Conservation (phyloP, 1,140 invertebrate genomes). For the Panulirus ornatus region DNA sequence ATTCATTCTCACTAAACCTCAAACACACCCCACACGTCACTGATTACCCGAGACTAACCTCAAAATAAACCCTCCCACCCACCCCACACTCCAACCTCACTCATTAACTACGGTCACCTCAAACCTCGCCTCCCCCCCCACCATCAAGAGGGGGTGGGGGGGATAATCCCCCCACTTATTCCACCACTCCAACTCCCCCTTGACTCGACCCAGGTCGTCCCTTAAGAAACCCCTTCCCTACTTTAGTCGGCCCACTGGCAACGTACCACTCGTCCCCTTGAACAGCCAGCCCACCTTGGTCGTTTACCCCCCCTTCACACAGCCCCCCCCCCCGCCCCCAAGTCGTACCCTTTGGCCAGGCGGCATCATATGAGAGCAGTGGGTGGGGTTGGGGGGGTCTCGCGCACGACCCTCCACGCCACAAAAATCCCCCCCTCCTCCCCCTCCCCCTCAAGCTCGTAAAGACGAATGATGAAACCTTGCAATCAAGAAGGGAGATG, state of each 20-base stretch:
- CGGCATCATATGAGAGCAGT: not conserved
- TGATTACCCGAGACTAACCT: not conserved
- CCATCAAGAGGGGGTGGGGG: not conserved
- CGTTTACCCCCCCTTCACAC: not conserved
- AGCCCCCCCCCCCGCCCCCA: not conserved
- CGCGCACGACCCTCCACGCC: not conserved
- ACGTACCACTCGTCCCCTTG: not conserved
- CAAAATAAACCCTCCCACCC: not conserved
- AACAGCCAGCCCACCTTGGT: not conserved
- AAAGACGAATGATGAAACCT: constrained; percentile 50
- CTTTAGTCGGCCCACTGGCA: not conserved
- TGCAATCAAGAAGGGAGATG: constrained; percentile 43
- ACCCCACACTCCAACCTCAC: not conserved
- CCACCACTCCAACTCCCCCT: not conserved
- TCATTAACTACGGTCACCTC: not conserved
- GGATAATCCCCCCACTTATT: not conserved
- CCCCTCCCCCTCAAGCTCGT: constrained; percentile 11
- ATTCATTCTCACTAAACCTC: not conserved
- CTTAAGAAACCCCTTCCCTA: not conserved
- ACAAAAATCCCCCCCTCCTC: constrained; percentile 3
- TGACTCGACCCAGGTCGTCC: not conserved
- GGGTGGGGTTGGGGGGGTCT: too few relatives aligned
- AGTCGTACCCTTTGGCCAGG: not conserved
- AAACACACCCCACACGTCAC: not conserved
- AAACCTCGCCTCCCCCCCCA: too few relatives aligned